Percentiles rank a stretch among this genome's conserved stretches.
phyloP scores from a whole-genome alignment of 2,797 vertebrate genomes.

The Enoplosus armatus region DNA sequence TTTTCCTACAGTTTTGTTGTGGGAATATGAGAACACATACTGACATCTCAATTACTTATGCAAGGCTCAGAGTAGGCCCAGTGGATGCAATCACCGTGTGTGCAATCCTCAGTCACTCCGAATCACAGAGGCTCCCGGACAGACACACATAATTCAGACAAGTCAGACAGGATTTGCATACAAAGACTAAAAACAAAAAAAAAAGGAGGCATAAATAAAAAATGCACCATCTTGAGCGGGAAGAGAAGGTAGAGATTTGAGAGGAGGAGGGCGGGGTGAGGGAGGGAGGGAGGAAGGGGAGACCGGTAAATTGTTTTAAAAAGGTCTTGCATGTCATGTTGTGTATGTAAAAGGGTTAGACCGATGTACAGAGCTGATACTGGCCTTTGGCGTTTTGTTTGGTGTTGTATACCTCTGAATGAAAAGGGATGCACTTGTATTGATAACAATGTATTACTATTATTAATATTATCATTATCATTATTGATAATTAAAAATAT shows the following conservation, averaged over 20 bases:
- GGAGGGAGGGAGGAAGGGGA: constrained; percentile 22
- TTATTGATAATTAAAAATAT: neutral
- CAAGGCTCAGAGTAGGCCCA: constrained; percentile 86
- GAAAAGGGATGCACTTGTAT: neutral
- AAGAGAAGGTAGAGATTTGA: constrained; percentile 59
- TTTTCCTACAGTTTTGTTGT: constrained; percentile 86
- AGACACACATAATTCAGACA: constrained; percentile 87
- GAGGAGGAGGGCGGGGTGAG: constrained; percentile 16
- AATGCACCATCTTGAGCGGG: constrained; percentile 71
- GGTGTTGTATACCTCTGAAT: constrained; percentile 3
- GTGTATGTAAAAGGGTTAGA: constrained; percentile 55
- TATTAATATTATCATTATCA: neutral
- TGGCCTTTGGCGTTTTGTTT: constrained; percentile 43
- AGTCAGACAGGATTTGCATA: constrained; percentile 86
- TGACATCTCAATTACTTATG: constrained; percentile 89
- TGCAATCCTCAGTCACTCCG: constrained; percentile 86
- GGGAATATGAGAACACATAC: constrained; percentile 86
- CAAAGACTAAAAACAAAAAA: constrained; percentile 79
- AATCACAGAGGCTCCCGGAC: constrained; percentile 84
- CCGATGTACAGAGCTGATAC: constrained; percentile 36
- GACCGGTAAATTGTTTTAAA: constrained; percentile 73
- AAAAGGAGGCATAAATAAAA: constrained; percentile 77
- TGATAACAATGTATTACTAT: neutral
- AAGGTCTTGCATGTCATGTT: constrained; percentile 75
- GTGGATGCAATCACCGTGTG: constrained; percentile 86